phyloP scores from a whole-genome alignment of 2,113 vertebrate species.

The Cryptomyrus ogoouensis region DNA sequence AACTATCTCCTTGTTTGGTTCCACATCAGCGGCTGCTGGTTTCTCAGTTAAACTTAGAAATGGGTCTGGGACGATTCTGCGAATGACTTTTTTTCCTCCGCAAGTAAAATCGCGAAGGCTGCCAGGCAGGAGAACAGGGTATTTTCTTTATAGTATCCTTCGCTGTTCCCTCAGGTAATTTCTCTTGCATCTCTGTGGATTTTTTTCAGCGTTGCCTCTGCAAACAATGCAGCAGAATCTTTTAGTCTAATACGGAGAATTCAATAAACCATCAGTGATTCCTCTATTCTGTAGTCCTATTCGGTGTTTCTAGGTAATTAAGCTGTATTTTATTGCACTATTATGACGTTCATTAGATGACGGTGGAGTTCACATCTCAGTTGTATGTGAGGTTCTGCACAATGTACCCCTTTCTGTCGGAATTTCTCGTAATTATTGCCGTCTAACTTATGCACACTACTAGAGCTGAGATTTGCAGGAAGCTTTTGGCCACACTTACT shows the following conservation, averaged over 20 bases:
- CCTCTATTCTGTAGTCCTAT: not conserved
- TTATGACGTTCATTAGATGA: not conserved
- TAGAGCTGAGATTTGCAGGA: not conserved
- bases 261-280: not conserved
- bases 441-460: not conserved
- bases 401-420: not conserved
- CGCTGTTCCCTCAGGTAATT: not conserved
- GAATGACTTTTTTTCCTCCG: not conserved
- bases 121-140: not conserved
- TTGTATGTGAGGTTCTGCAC: not conserved
- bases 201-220: not conserved
- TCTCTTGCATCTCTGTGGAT: not conserved
- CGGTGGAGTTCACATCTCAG: not conserved
- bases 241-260: not conserved
- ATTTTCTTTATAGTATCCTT: not conserved
- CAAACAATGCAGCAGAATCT: not conserved
- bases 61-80: not conserved
- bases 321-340: not conserved
- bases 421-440: not conserved
- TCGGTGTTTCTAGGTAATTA: not conserved
- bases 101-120: not conserved
- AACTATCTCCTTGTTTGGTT: constrained; percentile 7
- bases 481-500: not conserved
- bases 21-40: not conserved
- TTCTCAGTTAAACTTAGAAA: constrained; percentile 7